phyloP scores from a whole-genome alignment of 2,797 vertebrate genomes.

The Sciurus vulgaris region DNA sequence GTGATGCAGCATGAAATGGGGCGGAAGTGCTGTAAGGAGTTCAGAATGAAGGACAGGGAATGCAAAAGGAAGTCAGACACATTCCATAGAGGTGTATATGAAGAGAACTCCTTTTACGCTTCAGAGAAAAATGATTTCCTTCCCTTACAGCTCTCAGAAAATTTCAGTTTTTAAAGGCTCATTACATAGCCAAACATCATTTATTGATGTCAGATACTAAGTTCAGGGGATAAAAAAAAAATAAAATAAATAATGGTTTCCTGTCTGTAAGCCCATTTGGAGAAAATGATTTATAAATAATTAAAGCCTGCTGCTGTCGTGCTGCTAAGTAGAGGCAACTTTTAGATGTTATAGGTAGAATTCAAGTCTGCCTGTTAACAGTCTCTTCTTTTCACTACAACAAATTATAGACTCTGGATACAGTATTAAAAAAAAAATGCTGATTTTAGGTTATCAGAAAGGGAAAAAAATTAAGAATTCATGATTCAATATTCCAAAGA shows the following conservation, averaged over 20 bases:
- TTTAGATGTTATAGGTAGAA: neutral
- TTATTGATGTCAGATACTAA: slow-evolving; percentile 23
- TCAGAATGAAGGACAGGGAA: neutral
- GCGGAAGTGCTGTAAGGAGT: neutral
- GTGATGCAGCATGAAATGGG: neutral
- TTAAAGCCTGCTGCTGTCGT: neutral
- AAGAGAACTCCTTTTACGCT: neutral
- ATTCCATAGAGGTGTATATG: neutral
- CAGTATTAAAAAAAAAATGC: neutral
- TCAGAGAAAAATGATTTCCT: neutral
- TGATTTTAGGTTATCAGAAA: neutral
- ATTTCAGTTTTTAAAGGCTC: neutral
- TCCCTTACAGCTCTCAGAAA: neutral
- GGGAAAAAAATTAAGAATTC: neutral
- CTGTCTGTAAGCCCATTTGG: neutral
- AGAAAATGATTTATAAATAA: neutral
- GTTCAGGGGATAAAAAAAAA: neutral
- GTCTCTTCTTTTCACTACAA: neutral
- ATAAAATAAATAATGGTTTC: neutral
- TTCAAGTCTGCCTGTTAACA: neutral
- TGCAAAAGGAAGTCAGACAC: rapidly evolving
- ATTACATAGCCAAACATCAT: slow-evolving; percentile 41
- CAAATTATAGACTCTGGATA: neutral
- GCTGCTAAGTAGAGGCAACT: neutral
- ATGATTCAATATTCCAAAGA: neutral